A percentile compares a stretch with the other conserved stretches of the same genome.
Evolutionary conservation across 2,797 vertebrate genomes (phyloP).

Genomic region (Eulemur albifrons): DNA sequence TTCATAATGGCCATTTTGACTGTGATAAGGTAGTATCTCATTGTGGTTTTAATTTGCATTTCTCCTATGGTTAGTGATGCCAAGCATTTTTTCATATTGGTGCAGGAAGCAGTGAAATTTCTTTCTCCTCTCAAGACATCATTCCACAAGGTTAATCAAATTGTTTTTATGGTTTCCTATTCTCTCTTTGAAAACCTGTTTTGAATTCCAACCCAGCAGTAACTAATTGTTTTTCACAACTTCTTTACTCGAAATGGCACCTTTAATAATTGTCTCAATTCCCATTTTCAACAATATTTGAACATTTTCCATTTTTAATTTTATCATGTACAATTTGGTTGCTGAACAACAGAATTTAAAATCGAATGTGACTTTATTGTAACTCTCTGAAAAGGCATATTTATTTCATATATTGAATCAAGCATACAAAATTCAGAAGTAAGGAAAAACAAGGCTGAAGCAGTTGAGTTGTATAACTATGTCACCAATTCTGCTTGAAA

Average conservation of each 20-base stretch:
- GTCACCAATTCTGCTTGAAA: neutral
- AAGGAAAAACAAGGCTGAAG: neutral
- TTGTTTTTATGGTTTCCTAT: neutral
- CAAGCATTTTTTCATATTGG: neutral
- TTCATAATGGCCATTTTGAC: neutral
- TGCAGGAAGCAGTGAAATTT: neutral
- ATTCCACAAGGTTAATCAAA: neutral
- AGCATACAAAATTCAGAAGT: neutral
- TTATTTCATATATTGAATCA: neutral
- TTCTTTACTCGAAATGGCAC: neutral
- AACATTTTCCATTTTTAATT: neutral
- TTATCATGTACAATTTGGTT: neutral
- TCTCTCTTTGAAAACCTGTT: neutral
- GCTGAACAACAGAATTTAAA: neutral
- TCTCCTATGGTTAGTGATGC: neutral
- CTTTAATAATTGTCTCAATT: neutral
- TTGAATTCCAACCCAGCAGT: neutral
- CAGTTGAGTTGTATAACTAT: neutral
- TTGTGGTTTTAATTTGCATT: neutral
- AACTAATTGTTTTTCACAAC: neutral
- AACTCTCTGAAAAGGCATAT: neutral
- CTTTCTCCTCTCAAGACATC: neutral
- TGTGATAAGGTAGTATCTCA: neutral
- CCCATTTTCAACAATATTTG: neutral
- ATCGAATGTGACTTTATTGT: neutral